phyloP scores from a whole-genome alignment of 2,888 invertebrate genomes.

The Taenaris catops region DNA sequence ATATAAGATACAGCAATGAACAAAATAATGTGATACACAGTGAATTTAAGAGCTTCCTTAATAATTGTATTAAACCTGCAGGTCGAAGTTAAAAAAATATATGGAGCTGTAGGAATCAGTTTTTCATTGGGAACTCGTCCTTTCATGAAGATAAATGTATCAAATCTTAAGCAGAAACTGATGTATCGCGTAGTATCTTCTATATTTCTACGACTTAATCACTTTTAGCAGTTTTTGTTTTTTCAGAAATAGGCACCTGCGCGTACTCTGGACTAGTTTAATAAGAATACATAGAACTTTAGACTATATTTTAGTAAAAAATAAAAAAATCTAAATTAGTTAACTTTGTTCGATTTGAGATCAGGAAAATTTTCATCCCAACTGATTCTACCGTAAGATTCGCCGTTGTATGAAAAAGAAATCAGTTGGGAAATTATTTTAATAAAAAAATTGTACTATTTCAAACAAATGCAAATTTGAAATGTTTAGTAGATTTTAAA shows the following conservation, averaged over 20 bases:
- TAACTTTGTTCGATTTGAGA: slow-evolving; percentile 54
- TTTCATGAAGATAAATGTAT: too few relatives aligned
- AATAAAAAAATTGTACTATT: slow-evolving; percentile 18
- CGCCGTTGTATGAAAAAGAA: not conserved
- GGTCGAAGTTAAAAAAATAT: too few relatives aligned
- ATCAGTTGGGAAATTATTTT: slow-evolving; percentile 20
- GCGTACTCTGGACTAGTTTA: slow-evolving; percentile 27
- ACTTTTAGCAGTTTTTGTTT: slow-evolving; percentile 9
- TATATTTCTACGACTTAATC: slow-evolving; percentile 4
- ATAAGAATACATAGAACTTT: slow-evolving; percentile 8
- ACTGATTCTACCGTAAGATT: slow-evolving; percentile 4
- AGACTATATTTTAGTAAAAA: slow-evolving; percentile 17
- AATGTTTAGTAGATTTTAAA: slow-evolving; percentile 19
- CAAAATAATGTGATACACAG: too few relatives aligned
- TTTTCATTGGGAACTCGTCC: too few relatives aligned
- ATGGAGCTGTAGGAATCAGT: too few relatives aligned
- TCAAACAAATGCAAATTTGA: slow-evolving; percentile 27
- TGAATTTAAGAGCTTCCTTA: too few relatives aligned
- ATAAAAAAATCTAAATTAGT: slow-evolving; percentile 30
- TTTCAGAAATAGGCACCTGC: slow-evolving; percentile 23
- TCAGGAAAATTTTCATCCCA: slow-evolving; percentile 33
- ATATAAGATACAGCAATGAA: too few relatives aligned
- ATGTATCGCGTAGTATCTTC: slow-evolving; percentile 5
- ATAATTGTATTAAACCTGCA: too few relatives aligned
- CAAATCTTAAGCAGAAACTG: too few relatives aligned